Percentiles rank a stretch among this genome's conserved stretches.
These are phyloP conservation scores for Synanthedon vespiformis DNA, from an alignment of 2,888 invertebrate species.

Conservation along the genomic window DNA sequence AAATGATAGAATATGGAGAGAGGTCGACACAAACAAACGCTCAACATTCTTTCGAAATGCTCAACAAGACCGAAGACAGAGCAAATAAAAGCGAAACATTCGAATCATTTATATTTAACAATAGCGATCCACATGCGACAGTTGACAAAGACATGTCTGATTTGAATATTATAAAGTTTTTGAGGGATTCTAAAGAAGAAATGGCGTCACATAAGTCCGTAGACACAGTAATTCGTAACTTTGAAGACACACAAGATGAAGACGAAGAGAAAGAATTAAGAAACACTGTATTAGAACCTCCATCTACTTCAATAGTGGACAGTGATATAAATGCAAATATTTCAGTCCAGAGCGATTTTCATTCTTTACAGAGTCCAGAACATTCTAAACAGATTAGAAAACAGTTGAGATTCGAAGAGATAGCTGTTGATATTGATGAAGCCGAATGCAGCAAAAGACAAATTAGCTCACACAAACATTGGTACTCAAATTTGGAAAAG, in stretches of 20 bases:
- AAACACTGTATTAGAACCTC: constrained; percentile 7
- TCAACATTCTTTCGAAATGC: constrained; percentile 30
- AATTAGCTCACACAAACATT: constrained; percentile 2
- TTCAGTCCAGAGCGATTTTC: constrained; percentile 4
- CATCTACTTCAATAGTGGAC: background rate
- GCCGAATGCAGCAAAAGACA: background rate
- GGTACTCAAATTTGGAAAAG: constrained; percentile 11
- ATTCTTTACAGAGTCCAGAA: constrained; percentile 5
- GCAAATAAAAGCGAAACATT: constrained; percentile 5
- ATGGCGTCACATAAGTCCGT: background rate
- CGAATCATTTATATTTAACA: constrained; percentile 5
- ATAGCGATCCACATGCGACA: background rate
- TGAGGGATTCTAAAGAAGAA: constrained; percentile 17
- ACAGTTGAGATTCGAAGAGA: constrained; percentile 40
- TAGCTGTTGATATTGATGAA: constrained; percentile 6
- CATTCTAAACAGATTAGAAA: constrained; percentile 12
- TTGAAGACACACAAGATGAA: background rate
- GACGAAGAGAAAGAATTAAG: constrained; percentile 27
- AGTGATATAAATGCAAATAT: background rate
- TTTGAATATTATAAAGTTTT: constrained; percentile 32
- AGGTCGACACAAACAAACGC: constrained; percentile 40
- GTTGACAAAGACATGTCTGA: constrained; percentile 12
- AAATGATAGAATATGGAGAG: constrained; percentile 20
- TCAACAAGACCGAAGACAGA: constrained; percentile 3
- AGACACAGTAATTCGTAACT: background rate